phyloP scores from a whole-genome alignment of 2,888 invertebrate species.

The Thysanoteuthis rhombus region DNA sequence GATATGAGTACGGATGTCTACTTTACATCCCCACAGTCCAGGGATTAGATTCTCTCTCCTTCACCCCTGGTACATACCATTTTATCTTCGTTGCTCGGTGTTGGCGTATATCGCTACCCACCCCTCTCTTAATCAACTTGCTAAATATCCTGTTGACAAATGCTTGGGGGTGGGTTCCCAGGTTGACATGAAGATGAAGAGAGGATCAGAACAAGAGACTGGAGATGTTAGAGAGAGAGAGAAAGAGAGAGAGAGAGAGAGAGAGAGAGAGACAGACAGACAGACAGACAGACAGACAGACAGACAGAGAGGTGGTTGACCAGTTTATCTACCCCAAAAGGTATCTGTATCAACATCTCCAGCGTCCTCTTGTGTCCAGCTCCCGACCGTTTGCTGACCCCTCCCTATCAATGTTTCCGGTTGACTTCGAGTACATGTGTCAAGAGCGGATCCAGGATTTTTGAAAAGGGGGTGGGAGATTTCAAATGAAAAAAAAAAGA shows the following conservation, averaged over 20 bases:
- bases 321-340: not conserved
- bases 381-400: not conserved
- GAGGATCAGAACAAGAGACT: not conserved
- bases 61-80: not conserved
- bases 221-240: no score
- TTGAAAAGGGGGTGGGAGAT: no score
- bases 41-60: not conserved
- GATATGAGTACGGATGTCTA: no score
- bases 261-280: not conserved
- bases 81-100: not conserved
- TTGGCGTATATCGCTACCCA: not conserved
- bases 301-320: not conserved
- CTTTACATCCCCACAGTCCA: not conserved
- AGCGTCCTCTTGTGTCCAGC: not conserved
- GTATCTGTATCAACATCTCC: not conserved
- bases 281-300: not conserved
- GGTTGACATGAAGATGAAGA: not conserved
- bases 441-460: no score
- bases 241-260: not conserved
- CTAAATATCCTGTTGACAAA: not conserved
- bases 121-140: not conserved
- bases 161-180: not conserved
- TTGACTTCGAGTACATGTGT: not conserved
- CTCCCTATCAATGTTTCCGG: not conserved
- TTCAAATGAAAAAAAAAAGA: no score